These are phyloP conservation scores for Amblyjoppa fuscipennis DNA, from an alignment of 2,888 invertebrate species.

Conservation along the genomic window DNA sequence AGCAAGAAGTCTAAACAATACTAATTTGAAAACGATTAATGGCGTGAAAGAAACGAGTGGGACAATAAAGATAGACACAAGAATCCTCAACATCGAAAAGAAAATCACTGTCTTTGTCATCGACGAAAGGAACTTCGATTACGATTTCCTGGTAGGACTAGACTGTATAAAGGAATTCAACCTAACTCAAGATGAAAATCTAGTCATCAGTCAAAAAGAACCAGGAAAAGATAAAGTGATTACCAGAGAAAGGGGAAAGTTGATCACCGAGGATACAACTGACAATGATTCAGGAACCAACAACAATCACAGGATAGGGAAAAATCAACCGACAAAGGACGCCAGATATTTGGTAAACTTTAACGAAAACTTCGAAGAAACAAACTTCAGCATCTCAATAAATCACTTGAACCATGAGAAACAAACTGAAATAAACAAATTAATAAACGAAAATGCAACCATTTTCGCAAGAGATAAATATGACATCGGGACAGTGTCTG, in stretches of 20 bases:
- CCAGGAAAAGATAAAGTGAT: too few species aligned
- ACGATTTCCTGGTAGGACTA: conserved; percentile 73
- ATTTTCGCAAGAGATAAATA: conserved; percentile 73
- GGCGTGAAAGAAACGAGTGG: conserved; percentile 69
- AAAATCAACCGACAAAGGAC: not conserved
- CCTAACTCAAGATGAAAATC: conserved; percentile 72
- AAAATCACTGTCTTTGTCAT: conserved; percentile 63
- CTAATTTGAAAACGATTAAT: conserved; percentile 48
- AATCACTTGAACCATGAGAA: conserved; percentile 46
- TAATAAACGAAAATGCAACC: conserved; percentile 69
- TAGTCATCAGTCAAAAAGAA: conserved; percentile 34
- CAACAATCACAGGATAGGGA: not conserved
- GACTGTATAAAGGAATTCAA: conserved; percentile 73
- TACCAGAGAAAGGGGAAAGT: too few species aligned
- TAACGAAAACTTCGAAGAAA: conserved; percentile 43
- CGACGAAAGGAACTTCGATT: conserved; percentile 71
- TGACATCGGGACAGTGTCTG: conserved; percentile 48
- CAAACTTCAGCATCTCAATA: conserved; percentile 46
- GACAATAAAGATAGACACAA: conserved; percentile 66
- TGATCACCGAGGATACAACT: not conserved
- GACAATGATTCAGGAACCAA: conserved; percentile 4
- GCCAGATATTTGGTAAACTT: conserved; percentile 36
- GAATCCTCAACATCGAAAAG: conserved; percentile 69
- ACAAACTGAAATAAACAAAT: conserved; percentile 56
- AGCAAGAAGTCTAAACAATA: conserved; percentile 2